Evolutionary conservation across 2,888 invertebrate genomes (phyloP).

Genomic region (Rotaria socialis): DNA sequence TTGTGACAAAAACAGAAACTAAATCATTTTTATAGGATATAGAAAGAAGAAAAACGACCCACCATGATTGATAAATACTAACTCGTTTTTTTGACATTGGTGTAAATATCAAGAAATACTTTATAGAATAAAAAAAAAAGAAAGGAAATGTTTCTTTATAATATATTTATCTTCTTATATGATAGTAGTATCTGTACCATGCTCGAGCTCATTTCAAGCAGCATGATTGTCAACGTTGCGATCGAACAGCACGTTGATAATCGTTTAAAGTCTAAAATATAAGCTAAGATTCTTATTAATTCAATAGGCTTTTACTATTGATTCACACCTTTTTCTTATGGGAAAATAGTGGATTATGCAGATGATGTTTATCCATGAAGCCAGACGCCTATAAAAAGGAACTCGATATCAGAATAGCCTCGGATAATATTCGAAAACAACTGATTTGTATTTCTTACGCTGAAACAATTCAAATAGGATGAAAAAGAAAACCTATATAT

Average conservation of each 20-base stretch:
- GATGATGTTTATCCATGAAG: constrained; percentile 2
- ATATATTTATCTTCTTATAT: not conserved
- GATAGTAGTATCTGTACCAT: constrained; percentile 17
- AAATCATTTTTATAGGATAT: not conserved
- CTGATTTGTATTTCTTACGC: not conserved
- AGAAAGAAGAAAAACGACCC: not conserved
- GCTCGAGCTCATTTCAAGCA: constrained; percentile 32
- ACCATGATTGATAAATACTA: constrained; percentile 37
- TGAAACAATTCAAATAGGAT: not conserved
- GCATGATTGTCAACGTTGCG: constrained; percentile 10
- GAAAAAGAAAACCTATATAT: constrained; percentile 53
- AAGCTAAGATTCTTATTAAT: constrained; percentile 3
- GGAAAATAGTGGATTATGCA: not conserved
- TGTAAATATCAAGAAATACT: not conserved
- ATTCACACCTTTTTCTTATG: not conserved
- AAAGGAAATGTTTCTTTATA: not conserved
- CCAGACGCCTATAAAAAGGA: constrained; percentile 49
- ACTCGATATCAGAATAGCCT: constrained; percentile 53
- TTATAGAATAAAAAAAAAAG: constrained; percentile 23
- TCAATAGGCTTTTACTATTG: not conserved
- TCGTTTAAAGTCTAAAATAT: constrained; percentile 21
- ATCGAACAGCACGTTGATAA: constrained; percentile 13
- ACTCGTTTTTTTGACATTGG: constrained; percentile 8
- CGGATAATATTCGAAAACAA: not conserved
- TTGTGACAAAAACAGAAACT: not conserved